Base-by-base conservation (phyloP, 2,113 vertebrate genomes). In the Pseudois nayaur region DNA sequence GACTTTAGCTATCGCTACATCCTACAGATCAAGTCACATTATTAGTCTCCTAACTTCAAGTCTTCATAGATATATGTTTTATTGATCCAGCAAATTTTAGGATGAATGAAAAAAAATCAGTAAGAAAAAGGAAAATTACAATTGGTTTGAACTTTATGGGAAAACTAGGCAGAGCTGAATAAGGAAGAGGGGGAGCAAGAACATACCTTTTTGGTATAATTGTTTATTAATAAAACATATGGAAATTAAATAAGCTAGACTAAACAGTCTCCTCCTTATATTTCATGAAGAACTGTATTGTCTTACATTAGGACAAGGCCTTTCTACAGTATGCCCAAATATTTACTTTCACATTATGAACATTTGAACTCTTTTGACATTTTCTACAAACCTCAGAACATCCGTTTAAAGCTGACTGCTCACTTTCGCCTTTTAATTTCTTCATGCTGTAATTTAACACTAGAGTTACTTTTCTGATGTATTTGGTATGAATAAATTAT, bases 361-460 rank as follows among this genome's bases (percentile, higher is more conserved):
- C 89, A 93, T 85, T 85, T 96, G 96, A 98, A 95, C 96, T 89
- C 96, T 96, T 97, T 71, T 93, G 87, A 98, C 97, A 96, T 98
- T 97, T 97, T 95, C 86, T 84, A 64, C 86, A 97, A 97, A 91
- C 57, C 97, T 97, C 93, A 95, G 83, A 98, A 89, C 87, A 93
- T 95, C 64, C 93, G 91, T 96, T 97, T 93, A 95, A 97, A 94
- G 43, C 86, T 50, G 62, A 74, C 78, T 93, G 86, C 87, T 97
- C 95, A 92, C 91, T 97, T 93, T 79, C 89, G 91, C 87, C 96
- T 98, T 97, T 97, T 98, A 97, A 97, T 98, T 97, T 95, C 87
- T 95, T 83, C 71, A 76, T 16, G 13, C 60, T 97, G 88, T 95
- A 97, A 97, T 97, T 98, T 97, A 97, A 97, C 79, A 97, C 57